phyloP scores from a whole-genome alignment of 2,888 invertebrate genomes.

The Nesidiocoris tenuis region DNA sequence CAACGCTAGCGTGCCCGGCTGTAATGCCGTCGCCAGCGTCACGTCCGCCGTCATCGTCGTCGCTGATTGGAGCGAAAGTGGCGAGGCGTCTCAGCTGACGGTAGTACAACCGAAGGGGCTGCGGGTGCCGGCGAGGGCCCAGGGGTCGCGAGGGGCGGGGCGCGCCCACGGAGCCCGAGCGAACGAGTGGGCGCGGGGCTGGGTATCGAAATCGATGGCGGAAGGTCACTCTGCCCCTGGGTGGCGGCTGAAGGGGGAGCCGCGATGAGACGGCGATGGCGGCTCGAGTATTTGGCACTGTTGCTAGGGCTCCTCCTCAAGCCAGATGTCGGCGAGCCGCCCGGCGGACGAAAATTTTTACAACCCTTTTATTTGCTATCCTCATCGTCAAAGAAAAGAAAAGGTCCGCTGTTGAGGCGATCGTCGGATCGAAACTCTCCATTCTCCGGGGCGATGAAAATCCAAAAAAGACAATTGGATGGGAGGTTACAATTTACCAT shows the following conservation, averaged over 20 bases:
- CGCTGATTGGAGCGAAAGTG: neutral
- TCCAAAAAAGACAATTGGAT: too few relatives aligned
- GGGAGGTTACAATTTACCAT: too few relatives aligned
- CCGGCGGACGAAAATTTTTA: too few relatives aligned
- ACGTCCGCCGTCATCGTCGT: neutral
- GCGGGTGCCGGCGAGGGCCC: too few relatives aligned
- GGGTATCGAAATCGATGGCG: slow-evolving; percentile 29
- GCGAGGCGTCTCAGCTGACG: neutral
- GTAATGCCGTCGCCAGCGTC: neutral
- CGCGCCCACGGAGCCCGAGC: neutral
- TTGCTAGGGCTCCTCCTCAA: neutral
- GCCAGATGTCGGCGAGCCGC: neutral
- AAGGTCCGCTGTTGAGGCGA: too few relatives aligned
- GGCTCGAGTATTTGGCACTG: slow-evolving; percentile 14
- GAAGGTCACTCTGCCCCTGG: slow-evolving; percentile 20
- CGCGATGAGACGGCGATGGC: neutral
- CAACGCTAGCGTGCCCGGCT: neutral
- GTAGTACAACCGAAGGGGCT: neutral
- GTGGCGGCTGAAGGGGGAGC: neutral
- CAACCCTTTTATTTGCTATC: too few relatives aligned
- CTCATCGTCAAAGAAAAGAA: too few relatives aligned
- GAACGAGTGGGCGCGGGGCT: neutral
- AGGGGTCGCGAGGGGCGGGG: too few relatives aligned
- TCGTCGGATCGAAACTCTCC: too few relatives aligned
- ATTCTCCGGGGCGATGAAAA: too few relatives aligned